Evolutionary conservation across 2,888 invertebrate species (phyloP).

Genomic region (Pardosa pseudoannulata): DNA sequence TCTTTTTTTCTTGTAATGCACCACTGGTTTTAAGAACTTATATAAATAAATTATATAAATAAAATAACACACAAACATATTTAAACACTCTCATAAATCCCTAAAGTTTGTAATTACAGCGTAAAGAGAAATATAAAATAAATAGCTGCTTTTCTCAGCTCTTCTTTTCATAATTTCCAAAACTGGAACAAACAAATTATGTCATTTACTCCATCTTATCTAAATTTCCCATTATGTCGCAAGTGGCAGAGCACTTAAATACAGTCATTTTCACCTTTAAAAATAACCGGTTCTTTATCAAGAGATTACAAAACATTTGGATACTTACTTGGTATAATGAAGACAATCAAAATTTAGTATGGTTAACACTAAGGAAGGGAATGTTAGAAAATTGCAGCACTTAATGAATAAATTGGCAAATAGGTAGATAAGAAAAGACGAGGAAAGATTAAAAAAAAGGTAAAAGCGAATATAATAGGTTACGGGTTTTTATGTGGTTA

Average conservation of each 20-base stretch:
- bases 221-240: neutral
- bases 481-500: neutral
- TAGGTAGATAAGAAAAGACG: too few relatives aligned
- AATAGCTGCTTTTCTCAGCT: too few relatives aligned
- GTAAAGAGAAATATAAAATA: too few relatives aligned
- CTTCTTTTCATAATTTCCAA: too few relatives aligned
- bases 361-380: neutral
- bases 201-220: neutral
- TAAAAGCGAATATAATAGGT: too few relatives aligned
- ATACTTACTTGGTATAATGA: slow-evolving; percentile 13
- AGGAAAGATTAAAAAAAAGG: too few relatives aligned
- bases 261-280: neutral
- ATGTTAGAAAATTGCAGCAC: neutral
- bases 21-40: too few relatives aligned
- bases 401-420: slow-evolving; percentile 15
- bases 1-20: too few relatives aligned
- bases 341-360: slow-evolving; percentile 9
- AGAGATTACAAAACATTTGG: slow-evolving; percentile 5
- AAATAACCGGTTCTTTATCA: slow-evolving; percentile 14
- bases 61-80: too few relatives aligned
- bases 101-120: too few relatives aligned
- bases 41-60: too few relatives aligned
- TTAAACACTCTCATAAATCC: too few relatives aligned
- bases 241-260: neutral
- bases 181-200: neutral